These are phyloP conservation scores for Ips typographus DNA, from an alignment of 1,140 invertebrate genomes.

Conservation along the genomic window DNA sequence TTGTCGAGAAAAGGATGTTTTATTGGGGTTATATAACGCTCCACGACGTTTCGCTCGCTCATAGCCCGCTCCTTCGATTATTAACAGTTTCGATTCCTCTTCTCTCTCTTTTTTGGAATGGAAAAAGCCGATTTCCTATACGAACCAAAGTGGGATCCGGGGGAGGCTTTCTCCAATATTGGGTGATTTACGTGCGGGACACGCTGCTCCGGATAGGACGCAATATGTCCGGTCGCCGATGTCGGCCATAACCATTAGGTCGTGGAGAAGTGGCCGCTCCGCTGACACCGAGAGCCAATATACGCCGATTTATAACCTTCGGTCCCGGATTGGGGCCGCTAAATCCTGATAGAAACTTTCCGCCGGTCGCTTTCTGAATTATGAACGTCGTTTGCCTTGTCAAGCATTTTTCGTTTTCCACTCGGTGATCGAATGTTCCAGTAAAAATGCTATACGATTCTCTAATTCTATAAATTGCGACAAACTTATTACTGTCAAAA, in stretches of 20 bases:
- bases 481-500: too few relatives aligned
- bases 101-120: background rate
- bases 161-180: constrained; percentile 13
- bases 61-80: background rate
- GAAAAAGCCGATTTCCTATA: too few relatives aligned
- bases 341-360: constrained; percentile 8
- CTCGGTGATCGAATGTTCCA: too few relatives aligned
- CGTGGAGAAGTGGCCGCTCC: constrained; percentile 28
- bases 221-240: constrained; percentile 29
- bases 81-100: background rate
- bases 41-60: background rate
- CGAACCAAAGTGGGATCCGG: too few relatives aligned
- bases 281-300: constrained; percentile 29
- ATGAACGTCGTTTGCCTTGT: background rate
- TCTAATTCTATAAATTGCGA: too few relatives aligned
- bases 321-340: constrained; percentile 12
- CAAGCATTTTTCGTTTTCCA: too few relatives aligned
- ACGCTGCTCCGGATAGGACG: constrained; percentile 17
- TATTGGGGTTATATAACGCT: constrained; percentile 15
- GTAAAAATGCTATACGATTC: too few relatives aligned
- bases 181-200: constrained; percentile 28
- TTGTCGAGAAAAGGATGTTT: constrained; percentile 22
- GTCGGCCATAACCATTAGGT: constrained; percentile 33
- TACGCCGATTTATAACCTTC: constrained; percentile 23
- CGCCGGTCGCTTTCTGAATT: background rate